Evolutionary conservation across 2,888 invertebrate genomes (phyloP).

Genomic region (Bursaphelenchus okinawaensis): DNA sequence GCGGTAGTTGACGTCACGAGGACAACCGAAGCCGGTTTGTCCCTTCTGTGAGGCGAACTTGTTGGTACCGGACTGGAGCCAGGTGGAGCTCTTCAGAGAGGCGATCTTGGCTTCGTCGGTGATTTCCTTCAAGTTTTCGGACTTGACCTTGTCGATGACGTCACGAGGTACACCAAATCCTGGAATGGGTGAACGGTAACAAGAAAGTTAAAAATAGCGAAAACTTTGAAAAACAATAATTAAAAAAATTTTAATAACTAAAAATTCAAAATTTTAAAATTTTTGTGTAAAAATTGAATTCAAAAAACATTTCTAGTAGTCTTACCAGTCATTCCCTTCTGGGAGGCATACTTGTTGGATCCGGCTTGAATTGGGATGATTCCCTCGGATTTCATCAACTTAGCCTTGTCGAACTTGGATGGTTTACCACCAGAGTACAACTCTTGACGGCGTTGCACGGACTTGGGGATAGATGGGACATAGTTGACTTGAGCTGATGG

Average conservation of each 20-base stretch:
- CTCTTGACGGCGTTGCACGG: conserved; percentile 39
- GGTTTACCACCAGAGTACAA: conserved; percentile 54
- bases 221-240: background rate
- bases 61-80: conserved; percentile 58
- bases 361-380: conserved; percentile 58
- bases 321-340: conserved; percentile 55
- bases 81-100: conserved; percentile 47
- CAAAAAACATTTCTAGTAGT: background rate
- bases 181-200: conserved; percentile 14
- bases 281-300: background rate
- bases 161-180: conserved; percentile 57
- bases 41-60: conserved; percentile 58
- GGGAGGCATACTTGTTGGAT: conserved; percentile 57
- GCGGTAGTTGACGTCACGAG: conserved; percentile 56
- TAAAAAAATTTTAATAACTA: background rate
- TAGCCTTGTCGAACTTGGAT: conserved; percentile 51
- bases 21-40: conserved; percentile 51
- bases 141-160: conserved; percentile 57
- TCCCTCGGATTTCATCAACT: conserved; percentile 49
- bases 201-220: no score
- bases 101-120: conserved; percentile 56
- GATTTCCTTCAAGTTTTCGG: conserved; percentile 52
- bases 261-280: no score
- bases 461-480: conserved; percentile 25
- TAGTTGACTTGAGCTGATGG: conserved; percentile 25